Evolutionary conservation across 2,113 vertebrate species (phyloP), one percentile per base, ranked within the genome.

Genomic region (Thalassarche chlororhynchos): DNA sequence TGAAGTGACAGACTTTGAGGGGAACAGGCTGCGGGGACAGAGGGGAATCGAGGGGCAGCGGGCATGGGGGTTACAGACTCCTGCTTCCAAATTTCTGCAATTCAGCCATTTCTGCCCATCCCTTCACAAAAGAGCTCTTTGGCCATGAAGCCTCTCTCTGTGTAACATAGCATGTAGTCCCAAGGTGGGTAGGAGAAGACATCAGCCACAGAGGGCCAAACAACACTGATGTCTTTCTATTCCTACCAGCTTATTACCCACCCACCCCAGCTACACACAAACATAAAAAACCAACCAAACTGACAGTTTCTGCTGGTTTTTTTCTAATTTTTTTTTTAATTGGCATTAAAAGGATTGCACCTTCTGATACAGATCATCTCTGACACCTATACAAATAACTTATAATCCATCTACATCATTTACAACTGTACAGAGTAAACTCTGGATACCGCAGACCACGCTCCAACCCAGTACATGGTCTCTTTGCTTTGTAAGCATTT

Each of bases 341-440:
- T 26, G 36, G 36, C 58, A 34, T 57, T 40, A 10, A 79, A 93
- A 87, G 49, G n/a, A 66, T 72, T 68, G 40, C 84, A 78, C 52
- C 38, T 82, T 82, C 77, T 32, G 60, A 72, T 34, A 66, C 21
- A 66, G 28, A 54, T 77, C 18, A 47, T 44, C 78, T 70, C 13
- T 47, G 70, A 29, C 32, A 49, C 40, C 78, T 92, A 19, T 93
- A 97, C 86, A 97, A 97, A 98, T 97, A 97, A 98, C 49, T 98
- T 97, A 98, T 52, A 62, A 23, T 60, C 76, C 72, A 96, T 94
- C 93, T 86, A 93, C 84, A 96, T 14, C 3, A 94, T 95, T 79
- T 97, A 97, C 95, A 98, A 58, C 24, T 57, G 51, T 85, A 89
- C 87, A 95, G 52, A 87, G 28, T 40, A 47, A 87, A 26, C 55